A percentile compares a stretch with the other conserved stretches of the same genome.
Conservation (phyloP, 2,113 vertebrate genomes). For the Trogon melanurus region DNA sequence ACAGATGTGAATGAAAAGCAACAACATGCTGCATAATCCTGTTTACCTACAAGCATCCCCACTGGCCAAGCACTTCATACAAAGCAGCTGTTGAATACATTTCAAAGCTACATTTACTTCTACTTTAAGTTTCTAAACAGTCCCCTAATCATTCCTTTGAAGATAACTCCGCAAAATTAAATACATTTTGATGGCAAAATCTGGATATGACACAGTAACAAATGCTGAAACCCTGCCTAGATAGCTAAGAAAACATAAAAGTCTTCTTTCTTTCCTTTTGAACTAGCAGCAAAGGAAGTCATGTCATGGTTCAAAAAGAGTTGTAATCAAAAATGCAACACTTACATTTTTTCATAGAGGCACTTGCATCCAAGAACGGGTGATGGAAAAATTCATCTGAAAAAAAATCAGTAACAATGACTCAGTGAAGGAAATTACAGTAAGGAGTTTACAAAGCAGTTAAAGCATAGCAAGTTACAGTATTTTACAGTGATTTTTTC, state of each 20-base stretch:
- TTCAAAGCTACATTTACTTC: not conserved
- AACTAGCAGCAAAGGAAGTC: conserved; percentile 3
- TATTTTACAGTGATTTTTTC: not conserved
- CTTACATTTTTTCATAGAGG: conserved; percentile 91
- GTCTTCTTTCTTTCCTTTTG: not conserved
- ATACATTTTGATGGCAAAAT: not conserved
- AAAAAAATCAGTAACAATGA: not conserved
- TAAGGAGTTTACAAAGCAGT: not conserved
- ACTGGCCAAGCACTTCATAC: not conserved
- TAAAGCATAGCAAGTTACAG: not conserved
- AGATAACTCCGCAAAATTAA: not conserved
- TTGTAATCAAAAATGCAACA: conserved; percentile 29
- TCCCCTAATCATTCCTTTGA: not conserved
- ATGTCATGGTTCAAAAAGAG: not conserved
- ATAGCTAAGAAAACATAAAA: not conserved
- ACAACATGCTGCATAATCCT: not conserved
- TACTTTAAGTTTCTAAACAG: not conserved
- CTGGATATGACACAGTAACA: not conserved
- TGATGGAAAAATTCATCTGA: conserved; percentile 95
- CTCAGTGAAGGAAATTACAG: not conserved
- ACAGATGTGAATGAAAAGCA: not conserved
- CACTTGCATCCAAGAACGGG: conserved; percentile 87
- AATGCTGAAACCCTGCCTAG: not conserved
- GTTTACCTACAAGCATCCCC: not conserved
- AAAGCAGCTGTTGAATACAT: not conserved